These are phyloP conservation scores for Drosophila tsacasi DNA, from an alignment of 1,140 invertebrate species.

Conservation along the genomic window DNA sequence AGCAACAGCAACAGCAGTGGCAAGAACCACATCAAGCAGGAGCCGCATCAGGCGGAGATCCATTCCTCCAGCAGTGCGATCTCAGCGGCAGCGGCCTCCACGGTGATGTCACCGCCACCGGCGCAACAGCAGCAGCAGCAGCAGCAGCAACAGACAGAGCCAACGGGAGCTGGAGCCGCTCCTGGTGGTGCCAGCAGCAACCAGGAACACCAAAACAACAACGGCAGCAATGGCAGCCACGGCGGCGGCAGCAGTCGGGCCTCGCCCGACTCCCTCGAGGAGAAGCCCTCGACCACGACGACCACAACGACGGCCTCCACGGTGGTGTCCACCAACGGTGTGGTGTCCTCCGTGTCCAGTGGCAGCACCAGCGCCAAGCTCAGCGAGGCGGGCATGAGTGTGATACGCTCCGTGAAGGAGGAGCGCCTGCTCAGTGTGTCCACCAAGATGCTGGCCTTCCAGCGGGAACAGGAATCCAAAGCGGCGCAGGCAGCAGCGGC, in stretches of 20 bases:
- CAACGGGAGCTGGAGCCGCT: not conserved
- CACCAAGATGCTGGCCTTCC: slow-evolving; percentile 79
- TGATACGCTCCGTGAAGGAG: slow-evolving; percentile 83
- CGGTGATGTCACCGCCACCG: slow-evolving; percentile 84
- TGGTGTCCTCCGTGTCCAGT: slow-evolving; percentile 31
- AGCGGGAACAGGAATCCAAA: slow-evolving; percentile 64
- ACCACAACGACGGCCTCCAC: slow-evolving; percentile 27
- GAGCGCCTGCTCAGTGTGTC: slow-evolving; percentile 78
- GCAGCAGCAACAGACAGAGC: not conserved
- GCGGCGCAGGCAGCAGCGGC: slow-evolving; percentile 23
- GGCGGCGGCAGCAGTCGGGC: slow-evolving; percentile 75
- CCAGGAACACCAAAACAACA: slow-evolving; percentile 74
- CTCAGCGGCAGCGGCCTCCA: slow-evolving; percentile 67
- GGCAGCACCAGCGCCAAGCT: slow-evolving; percentile 23
- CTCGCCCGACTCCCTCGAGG: slow-evolving; percentile 81
- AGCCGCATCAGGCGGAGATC: slow-evolving; percentile 73
- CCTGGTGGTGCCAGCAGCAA: slow-evolving; percentile 23
- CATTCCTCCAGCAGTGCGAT: slow-evolving; percentile 76
- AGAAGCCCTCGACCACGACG: slow-evolving; percentile 78
- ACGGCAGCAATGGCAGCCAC: slow-evolving; percentile 73
- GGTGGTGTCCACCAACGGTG: slow-evolving; percentile 64
- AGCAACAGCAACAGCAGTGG: slow-evolving; percentile 44
- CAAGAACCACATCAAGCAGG: slow-evolving; percentile 73
- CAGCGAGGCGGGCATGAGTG: slow-evolving; percentile 69
- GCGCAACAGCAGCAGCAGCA: slow-evolving; percentile 44